Base-by-base conservation (phyloP, 2,797 vertebrate species). In the Denticeps clupeoides region DNA sequence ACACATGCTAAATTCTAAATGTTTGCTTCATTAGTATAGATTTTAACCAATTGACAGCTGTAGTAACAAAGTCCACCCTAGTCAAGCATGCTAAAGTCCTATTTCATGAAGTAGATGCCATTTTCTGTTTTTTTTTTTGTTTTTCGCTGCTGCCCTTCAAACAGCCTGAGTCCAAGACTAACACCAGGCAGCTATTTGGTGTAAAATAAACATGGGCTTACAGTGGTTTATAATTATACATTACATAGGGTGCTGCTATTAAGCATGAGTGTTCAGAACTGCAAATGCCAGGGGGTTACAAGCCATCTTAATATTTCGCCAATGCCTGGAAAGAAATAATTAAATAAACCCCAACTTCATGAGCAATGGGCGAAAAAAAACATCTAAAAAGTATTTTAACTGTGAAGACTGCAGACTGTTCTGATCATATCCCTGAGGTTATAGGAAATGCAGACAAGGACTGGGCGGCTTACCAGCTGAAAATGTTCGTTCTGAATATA, bases 291-390 rank as follows among this genome's bases (percentile, higher is more conserved):
- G 24, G 33, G 38, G 35, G 33, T 3, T 21, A 21, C 27, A 38
- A 40, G 35, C 47, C 40, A 47, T 38, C 38, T 28, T 49, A 38
- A 49, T 49, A 49, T 40, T 49, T 49, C 35, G 49, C 47, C 35
- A 23, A 26, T 27, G 35, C 35, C 33, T 19, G 33, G 25, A 40
- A 29, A 48, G 33, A 18, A 37, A 49, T 16, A 21, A 38, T 38
- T 49, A 47, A 49, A 49, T 49, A 38, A 38, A 38, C 38, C 47
- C 35, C 12, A 10, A 24, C 47, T 49, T 40, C 40, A 49, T 40
- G 35, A 40, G 47, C 16, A 29, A 38, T 47, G 6, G 35, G 35
- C 38, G 35, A 38, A 38, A 38, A 5, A 38, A 35, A 38, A 21
- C 18, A 38, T 35, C 35, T 21, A 9, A 21, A 2, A 16, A 16